Percentiles rank a stretch among this genome's conserved stretches.
phyloP scores from a whole-genome alignment of 2,797 vertebrate genomes.

The Sandelia bainsii region DNA sequence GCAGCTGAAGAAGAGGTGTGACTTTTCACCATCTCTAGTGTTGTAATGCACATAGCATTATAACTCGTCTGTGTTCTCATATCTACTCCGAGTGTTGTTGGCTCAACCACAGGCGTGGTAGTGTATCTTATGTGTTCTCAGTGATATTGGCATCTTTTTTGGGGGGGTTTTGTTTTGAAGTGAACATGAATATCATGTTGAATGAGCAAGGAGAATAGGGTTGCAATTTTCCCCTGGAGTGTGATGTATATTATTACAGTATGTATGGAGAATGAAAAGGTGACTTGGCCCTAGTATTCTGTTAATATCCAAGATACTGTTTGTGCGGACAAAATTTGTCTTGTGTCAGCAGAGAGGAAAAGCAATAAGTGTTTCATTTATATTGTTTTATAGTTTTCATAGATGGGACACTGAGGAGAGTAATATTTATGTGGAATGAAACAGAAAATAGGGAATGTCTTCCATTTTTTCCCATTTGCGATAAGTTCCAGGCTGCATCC shows the following conservation, averaged over 20 bases:
- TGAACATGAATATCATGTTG: slow-evolving; percentile 23
- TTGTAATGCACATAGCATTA: slow-evolving; percentile 14
- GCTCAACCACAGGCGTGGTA: slow-evolving; percentile 9
- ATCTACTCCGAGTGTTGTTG: neutral
- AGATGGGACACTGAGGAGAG: slow-evolving; percentile 18
- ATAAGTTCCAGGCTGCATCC: slow-evolving; percentile 62
- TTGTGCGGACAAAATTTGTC: slow-evolving; percentile 39
- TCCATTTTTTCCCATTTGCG: slow-evolving; percentile 60
- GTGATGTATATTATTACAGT: slow-evolving; percentile 24
- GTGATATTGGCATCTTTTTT: slow-evolving; percentile 13
- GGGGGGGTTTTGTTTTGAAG: slow-evolving; percentile 26
- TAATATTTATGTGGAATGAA: slow-evolving; percentile 55
- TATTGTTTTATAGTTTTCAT: slow-evolving; percentile 44
- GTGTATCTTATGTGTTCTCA: slow-evolving; percentile 13
- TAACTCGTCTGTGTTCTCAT: no score
- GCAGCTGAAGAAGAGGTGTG: slow-evolving; percentile 8
- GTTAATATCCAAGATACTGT: slow-evolving; percentile 23
- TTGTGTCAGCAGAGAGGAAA: slow-evolving; percentile 46
- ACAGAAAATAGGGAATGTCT: slow-evolving; percentile 54
- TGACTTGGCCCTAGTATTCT: neutral
- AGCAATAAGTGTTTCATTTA: slow-evolving; percentile 58
- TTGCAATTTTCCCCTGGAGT: slow-evolving; percentile 28
- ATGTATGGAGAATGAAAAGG: slow-evolving; percentile 16
- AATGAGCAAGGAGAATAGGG: slow-evolving; percentile 7
- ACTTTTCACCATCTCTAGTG: slow-evolving; percentile 32